A percentile compares a stretch with the other conserved stretches of the same genome.
These are phyloP conservation scores for Natrix natrix DNA, from an alignment of 2,797 vertebrate genomes.

Conservation along the genomic window DNA sequence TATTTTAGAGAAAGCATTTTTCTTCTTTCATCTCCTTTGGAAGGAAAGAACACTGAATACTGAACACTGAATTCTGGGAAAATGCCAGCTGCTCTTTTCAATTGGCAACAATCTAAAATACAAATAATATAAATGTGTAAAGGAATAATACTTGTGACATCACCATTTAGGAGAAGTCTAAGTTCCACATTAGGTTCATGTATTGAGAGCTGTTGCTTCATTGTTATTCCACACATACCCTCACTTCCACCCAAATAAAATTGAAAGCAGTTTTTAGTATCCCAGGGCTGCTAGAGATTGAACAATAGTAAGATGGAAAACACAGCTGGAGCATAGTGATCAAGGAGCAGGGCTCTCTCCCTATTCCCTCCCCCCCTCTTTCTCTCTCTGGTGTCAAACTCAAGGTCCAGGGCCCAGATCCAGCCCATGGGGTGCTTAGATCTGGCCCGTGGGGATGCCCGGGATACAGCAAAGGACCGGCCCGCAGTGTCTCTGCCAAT, in stretches of 20 bases:
- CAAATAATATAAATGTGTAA: not conserved
- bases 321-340: not conserved
- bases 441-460: too few relatives aligned
- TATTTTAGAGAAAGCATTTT: not conserved
- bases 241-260: not conserved
- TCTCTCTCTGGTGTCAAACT: too few relatives aligned
- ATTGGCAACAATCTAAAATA: too few relatives aligned
- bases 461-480: too few relatives aligned
- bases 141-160: not conserved
- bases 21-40: not conserved
- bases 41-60: not conserved
- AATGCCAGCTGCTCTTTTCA: not conserved
- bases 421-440: too few relatives aligned
- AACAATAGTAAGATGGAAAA: not conserved
- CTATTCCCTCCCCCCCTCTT: too few relatives aligned
- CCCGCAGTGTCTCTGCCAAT: too few relatives aligned
- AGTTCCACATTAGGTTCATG: not conserved
- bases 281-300: not conserved
- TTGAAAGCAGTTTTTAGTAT: not conserved
- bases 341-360: not conserved
- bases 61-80: not conserved
- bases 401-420: too few relatives aligned
- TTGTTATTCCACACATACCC: not conserved
- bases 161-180: not conserved
- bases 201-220: not conserved